These are phyloP conservation scores for Zosterops borbonicus DNA, from an alignment of 2,113 vertebrate species.

Conservation along the genomic window DNA sequence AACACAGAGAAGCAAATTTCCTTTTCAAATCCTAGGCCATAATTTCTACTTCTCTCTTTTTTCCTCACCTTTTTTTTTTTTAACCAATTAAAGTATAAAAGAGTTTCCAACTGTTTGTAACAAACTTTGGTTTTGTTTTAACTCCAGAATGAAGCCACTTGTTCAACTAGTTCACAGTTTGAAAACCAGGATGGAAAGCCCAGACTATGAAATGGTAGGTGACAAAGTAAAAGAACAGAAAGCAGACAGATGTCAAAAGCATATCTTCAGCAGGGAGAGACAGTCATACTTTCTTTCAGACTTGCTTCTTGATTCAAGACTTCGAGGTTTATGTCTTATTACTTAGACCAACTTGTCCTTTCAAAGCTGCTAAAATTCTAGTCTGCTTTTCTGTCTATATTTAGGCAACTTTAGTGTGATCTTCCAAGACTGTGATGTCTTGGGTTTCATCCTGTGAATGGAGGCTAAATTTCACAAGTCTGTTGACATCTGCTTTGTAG, in stretches of 20 bases:
- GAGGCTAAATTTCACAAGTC: not conserved
- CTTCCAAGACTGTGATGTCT: not conserved
- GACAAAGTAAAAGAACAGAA: not conserved
- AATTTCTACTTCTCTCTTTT: not conserved
- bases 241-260: not conserved
- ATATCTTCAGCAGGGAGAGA: not conserved
- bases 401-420: not conserved
- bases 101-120: not conserved
- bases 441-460: not conserved
- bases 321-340: not conserved
- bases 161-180: constrained; percentile 84
- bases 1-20: not conserved
- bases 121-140: constrained; percentile 40
- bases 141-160: constrained; percentile 83
- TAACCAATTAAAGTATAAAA: not conserved
- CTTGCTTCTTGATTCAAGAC: not conserved
- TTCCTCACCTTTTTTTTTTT: not conserved
- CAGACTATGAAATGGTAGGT: constrained; percentile 91
- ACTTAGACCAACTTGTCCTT: not conserved
- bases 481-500: not conserved
- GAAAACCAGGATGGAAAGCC: constrained; percentile 80
- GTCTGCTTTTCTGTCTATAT: not conserved
- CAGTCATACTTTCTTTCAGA: not conserved
- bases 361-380: not conserved
- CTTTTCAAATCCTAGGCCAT: not conserved